These are phyloP conservation scores for Typhlichthys subterraneus DNA, from an alignment of 2,797 vertebrate species.

Conservation along the genomic window DNA sequence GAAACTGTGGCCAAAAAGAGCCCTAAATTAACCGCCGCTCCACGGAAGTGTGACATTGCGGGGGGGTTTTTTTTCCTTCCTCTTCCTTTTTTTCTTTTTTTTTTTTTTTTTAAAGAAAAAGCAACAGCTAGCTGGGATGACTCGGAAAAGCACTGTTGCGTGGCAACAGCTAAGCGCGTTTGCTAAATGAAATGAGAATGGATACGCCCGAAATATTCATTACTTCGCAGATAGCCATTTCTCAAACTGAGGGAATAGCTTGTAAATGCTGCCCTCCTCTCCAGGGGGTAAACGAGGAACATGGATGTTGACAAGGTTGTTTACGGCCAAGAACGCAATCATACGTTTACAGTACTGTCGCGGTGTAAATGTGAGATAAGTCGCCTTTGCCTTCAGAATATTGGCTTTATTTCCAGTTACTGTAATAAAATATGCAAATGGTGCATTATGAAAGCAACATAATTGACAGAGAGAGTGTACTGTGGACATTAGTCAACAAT, in stretches of 20 bases:
- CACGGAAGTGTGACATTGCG: constrained; percentile 72
- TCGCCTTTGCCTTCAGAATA: constrained; percentile 33
- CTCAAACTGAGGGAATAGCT: constrained; percentile 42
- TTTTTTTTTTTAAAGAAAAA: too few species aligned
- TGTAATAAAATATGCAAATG: constrained; percentile 30
- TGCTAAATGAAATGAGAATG: constrained; percentile 71
- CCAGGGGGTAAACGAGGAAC: constrained; percentile 59
- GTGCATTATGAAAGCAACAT: constrained; percentile 35
- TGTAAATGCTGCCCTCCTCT: constrained; percentile 38
- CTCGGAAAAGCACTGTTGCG: constrained; percentile 66
- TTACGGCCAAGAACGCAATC: constrained; percentile 47
- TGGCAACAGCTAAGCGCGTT: constrained; percentile 81
- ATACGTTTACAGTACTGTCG: constrained; percentile 30
- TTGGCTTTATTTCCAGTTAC: constrained; percentile 20
- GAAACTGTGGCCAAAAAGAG: constrained; percentile 48
- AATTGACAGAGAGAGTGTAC: background rate
- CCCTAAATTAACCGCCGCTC: constrained; percentile 57
- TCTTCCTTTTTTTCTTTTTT: too few species aligned
- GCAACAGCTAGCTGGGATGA: constrained; percentile 7
- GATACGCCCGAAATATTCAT: constrained; percentile 72
- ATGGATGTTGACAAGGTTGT: constrained; percentile 57
- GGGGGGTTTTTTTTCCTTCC: background rate
- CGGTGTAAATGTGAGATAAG: constrained; percentile 37
- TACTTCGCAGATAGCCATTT: constrained; percentile 64
- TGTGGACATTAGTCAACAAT: background rate